Evolutionary conservation across 1,140 invertebrate species (phyloP).

Genomic region (Philopotamus ludificatus): DNA sequence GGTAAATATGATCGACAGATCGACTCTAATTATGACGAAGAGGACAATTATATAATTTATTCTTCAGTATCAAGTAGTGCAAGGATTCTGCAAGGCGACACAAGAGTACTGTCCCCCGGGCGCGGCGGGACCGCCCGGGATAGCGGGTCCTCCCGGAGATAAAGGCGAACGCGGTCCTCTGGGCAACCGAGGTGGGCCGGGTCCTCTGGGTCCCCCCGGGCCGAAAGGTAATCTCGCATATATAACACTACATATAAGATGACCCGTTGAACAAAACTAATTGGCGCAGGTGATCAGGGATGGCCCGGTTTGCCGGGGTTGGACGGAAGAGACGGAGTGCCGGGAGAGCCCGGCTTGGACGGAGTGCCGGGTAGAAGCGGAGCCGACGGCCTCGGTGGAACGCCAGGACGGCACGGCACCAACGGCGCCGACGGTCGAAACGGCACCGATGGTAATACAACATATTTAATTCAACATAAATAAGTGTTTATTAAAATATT

Average conservation of each 20-base stretch:
- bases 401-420: constrained; percentile 65
- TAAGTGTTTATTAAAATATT: background rate
- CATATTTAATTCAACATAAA: background rate
- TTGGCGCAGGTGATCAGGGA: constrained; percentile 55
- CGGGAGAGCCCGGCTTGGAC: constrained; percentile 83
- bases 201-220: constrained; percentile 58
- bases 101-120: constrained; percentile 80
- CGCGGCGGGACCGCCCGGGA: constrained; percentile 64
- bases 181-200: constrained; percentile 63
- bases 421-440: constrained; percentile 71
- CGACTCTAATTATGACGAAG: background rate
- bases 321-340: constrained; percentile 82
- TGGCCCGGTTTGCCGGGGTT: constrained; percentile 70
- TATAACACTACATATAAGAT: too few species aligned
- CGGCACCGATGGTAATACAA: constrained; percentile 65
- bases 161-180: constrained; percentile 61
- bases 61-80: constrained; percentile 67
- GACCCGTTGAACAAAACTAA: too few species aligned
- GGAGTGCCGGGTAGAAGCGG: constrained; percentile 79
- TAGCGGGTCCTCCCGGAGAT: constrained; percentile 60
- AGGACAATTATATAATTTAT: constrained; percentile 29
- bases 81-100: constrained; percentile 72
- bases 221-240: constrained; percentile 54
- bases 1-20: constrained; percentile 52
- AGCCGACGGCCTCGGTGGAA: constrained; percentile 68